Percentiles rank a stretch among this genome's conserved stretches.
Evolutionary conservation across 2,797 vertebrate genomes (phyloP).

Genomic region (Eurystomus glaucurus): DNA sequence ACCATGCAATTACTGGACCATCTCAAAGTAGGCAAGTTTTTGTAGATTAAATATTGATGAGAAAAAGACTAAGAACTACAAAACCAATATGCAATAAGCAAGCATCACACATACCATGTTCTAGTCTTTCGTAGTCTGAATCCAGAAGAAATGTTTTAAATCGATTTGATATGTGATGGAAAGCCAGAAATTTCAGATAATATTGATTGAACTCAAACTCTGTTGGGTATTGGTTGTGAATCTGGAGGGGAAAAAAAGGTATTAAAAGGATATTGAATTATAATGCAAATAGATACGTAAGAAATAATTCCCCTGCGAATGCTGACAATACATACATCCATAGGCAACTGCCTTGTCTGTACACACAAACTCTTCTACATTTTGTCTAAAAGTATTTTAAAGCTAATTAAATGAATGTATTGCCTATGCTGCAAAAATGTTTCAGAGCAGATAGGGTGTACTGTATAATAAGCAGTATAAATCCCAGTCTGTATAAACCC

Average conservation of each 20-base stretch:
- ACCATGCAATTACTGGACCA: neutral
- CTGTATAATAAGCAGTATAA: neutral
- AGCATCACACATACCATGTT: constrained; percentile 90
- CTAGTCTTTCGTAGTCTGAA: constrained; percentile 97
- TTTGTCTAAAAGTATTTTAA: neutral
- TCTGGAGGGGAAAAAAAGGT: constrained; percentile 75
- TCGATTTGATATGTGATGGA: constrained; percentile 97
- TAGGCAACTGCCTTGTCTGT: neutral
- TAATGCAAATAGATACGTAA: constrained; percentile 7
- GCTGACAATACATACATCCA: neutral
- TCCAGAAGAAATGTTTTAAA: constrained; percentile 99
- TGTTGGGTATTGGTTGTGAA: constrained; percentile 94
- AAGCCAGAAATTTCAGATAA: constrained; percentile 98
- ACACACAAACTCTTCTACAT: neutral
- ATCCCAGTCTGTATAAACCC: neutral
- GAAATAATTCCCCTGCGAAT: neutral
- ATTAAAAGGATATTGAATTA: neutral
- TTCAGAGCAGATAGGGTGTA: neutral
- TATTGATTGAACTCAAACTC: constrained; percentile 99
- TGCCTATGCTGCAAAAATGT: neutral
- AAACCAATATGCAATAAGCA: constrained; percentile 6
- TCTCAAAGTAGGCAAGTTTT: neutral
- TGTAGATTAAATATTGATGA: neutral
- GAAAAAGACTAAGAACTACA: neutral
- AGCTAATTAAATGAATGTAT: neutral